Conservation (phyloP, 2,113 vertebrate genomes). For the Cyanistes caeruleus region DNA sequence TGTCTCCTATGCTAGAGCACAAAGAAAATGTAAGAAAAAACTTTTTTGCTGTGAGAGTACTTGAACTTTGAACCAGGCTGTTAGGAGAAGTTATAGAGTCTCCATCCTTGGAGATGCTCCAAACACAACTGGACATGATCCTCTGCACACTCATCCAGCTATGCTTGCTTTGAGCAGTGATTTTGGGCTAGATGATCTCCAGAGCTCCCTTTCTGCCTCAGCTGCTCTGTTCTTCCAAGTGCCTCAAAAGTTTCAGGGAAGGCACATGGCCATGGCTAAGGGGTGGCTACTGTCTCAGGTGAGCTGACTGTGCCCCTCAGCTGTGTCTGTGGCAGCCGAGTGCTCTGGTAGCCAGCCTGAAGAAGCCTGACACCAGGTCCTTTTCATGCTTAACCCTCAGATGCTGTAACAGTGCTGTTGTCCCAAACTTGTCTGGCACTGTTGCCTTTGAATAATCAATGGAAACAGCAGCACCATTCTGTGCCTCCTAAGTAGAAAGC, state of each 20-base stretch:
- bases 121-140: neutral
- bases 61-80: neutral
- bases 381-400: neutral
- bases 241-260: neutral
- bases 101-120: neutral
- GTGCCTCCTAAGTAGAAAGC: neutral
- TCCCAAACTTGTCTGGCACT: neutral
- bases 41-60: neutral
- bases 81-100: neutral
- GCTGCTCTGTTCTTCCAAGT: neutral
- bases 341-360: neutral
- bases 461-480: neutral
- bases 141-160: neutral
- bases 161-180: neutral
- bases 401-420: neutral
- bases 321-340: neutral
- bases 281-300: neutral
- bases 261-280: rapidly evolving
- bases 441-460: neutral
- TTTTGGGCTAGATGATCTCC: neutral
- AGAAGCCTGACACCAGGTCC: neutral
- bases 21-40: neutral
- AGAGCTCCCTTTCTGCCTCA: neutral
- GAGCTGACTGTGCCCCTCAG: neutral
- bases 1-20: neutral